Conservation (phyloP, 2,797 vertebrate genomes). For the Scleropages formosus region DNA sequence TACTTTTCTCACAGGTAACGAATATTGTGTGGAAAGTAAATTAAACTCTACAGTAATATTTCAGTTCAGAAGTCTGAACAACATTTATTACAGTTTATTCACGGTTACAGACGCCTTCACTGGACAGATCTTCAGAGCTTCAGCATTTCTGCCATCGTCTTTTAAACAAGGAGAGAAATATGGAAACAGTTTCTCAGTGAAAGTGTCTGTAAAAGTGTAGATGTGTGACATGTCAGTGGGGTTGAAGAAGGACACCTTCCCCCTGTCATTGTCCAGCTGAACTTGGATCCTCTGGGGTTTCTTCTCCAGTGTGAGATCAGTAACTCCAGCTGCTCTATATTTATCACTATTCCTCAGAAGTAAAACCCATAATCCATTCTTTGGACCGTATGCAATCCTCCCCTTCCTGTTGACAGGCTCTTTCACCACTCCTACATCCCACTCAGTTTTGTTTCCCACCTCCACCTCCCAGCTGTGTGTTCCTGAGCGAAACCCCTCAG, state of each 20-base stretch:
- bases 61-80: too few species aligned
- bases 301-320: slow-evolving; percentile 45
- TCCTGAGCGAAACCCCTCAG: too few species aligned
- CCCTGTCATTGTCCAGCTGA: slow-evolving; percentile 48
- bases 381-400: slow-evolving; percentile 40
- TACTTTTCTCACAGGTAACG: background rate
- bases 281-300: slow-evolving; percentile 42
- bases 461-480: slow-evolving; percentile 61
- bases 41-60: too few species aligned
- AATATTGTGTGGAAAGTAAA: too few species aligned
- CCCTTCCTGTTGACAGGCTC: slow-evolving; percentile 55
- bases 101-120: slow-evolving; percentile 19
- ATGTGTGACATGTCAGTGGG: slow-evolving; percentile 45
- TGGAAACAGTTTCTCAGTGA: slow-evolving; percentile 50
- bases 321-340: slow-evolving; percentile 44
- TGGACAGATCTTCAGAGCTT: slow-evolving; percentile 23
- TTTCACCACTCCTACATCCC: slow-evolving; percentile 57
- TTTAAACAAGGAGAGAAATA: slow-evolving; percentile 52
- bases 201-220: slow-evolving; percentile 51
- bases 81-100: too few species aligned
- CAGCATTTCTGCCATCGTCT: background rate
- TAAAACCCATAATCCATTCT: slow-evolving; percentile 55
- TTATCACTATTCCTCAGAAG: slow-evolving; percentile 38
- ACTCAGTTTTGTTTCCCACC: slow-evolving; percentile 54
- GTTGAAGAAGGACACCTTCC: too few species aligned